Base-by-base conservation (phyloP, 1,140 invertebrate species). In the Cydia strobilella region DNA sequence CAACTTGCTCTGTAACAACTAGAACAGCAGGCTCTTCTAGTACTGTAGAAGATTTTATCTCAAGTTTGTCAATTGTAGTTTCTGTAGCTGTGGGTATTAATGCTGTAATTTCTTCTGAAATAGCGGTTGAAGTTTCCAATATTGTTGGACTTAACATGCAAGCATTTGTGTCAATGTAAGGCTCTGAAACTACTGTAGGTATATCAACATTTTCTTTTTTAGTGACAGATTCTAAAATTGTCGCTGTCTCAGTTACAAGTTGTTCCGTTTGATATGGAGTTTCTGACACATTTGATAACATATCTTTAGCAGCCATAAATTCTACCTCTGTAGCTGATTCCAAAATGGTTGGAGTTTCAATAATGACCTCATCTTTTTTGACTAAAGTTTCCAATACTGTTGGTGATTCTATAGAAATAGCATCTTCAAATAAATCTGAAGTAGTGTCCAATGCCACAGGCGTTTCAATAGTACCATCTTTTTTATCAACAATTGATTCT, bases 281-380 rank as follows among this genome's bases (percentile, higher is more conserved):
- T 66, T 66, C 12, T 31, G 27, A 66, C 3, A 31, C 13, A 27
- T 9, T 23, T 4, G 23, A 2, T 7, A 31, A 10, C 9, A n/a
- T 35, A n/a, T 66, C 27, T 31, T 66, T 18, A n/a, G 4, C 12
- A 66, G n/a, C 2, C 7, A 15, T n/a, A n/a, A 13, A n/a, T 66
- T 66, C 27, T 66, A 6, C 27, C 3, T 63, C 59, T 13, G 10
- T 63, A 27, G 13, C 25, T 31, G 27, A 13, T 66, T 66, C 63
- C 12, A 66, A n/a, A 66, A 66, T 20, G 0, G 7, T 66, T 15
- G 63, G 63, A 66, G 27, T 66, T 66, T 66, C 63, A 31, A 66
- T 31, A 31, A 35, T 42, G 3, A 69, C 31, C 31, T 35, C 27
- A 66, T n/a, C 15, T 35, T 35, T 35, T 31, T 69, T 23, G 18